Percentiles rank a stretch among this genome's conserved stretches.
Evolutionary conservation across 2,888 invertebrate genomes (phyloP).

Genomic region (Galerucella pusilla): DNA sequence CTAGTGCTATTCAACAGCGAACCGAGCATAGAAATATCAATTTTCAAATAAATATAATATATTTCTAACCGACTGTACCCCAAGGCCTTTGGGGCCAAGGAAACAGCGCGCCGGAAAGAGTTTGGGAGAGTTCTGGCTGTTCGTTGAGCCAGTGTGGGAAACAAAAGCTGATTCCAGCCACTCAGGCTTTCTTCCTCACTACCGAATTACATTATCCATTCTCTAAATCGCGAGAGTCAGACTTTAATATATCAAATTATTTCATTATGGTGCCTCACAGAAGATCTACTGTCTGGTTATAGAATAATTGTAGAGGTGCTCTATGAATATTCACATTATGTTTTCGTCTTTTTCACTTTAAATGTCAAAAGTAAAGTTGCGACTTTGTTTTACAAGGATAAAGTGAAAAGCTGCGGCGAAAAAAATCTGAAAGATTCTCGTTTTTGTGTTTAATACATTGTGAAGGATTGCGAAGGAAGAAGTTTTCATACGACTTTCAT

Average conservation of each 20-base stretch:
- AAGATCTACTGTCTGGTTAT: slow-evolving; percentile 33
- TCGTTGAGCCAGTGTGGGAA: slow-evolving; percentile 42
- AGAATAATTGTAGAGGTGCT: slow-evolving; percentile 30
- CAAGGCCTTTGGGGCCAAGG: slow-evolving; percentile 42
- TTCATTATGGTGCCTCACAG: slow-evolving; percentile 43
- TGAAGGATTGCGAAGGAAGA: too few relatives aligned
- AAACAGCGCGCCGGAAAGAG: slow-evolving; percentile 19
- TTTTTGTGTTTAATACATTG: too few relatives aligned
- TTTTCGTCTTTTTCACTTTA: slow-evolving; percentile 1
- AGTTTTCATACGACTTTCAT: too few relatives aligned
- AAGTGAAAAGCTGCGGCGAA: neutral
- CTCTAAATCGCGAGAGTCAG: slow-evolving; percentile 46
- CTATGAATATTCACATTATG: slow-evolving; percentile 22
- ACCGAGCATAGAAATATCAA: slow-evolving; percentile 56
- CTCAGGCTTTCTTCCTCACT: slow-evolving; percentile 39
- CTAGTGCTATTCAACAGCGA: too few relatives aligned
- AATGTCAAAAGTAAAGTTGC: neutral
- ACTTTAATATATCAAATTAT: slow-evolving; percentile 47
- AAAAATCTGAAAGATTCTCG: too few relatives aligned
- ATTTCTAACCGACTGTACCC: slow-evolving; percentile 41
- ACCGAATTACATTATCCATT: slow-evolving; percentile 45
- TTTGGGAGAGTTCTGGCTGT: slow-evolving; percentile 27
- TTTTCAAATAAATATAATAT: slow-evolving; percentile 56
- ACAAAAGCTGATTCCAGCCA: slow-evolving; percentile 46
- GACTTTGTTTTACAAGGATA: neutral